Percentiles rank a stretch among this genome's conserved stretches.
These are phyloP conservation scores for Uropetala carovei DNA, from an alignment of 2,888 invertebrate genomes.

Conservation along the genomic window DNA sequence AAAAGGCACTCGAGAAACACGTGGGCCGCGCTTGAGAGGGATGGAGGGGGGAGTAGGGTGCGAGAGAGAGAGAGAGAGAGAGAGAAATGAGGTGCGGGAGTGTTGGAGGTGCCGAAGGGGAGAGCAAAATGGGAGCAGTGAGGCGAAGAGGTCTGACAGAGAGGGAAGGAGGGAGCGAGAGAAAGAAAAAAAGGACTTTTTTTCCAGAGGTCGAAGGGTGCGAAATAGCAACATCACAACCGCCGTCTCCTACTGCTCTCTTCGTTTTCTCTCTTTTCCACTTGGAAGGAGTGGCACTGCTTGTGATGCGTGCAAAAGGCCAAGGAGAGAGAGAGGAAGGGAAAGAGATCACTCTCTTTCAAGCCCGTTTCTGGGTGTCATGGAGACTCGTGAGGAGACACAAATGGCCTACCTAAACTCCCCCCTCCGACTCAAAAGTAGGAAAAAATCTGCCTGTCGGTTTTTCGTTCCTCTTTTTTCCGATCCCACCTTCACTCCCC, in stretches of 20 bases:
- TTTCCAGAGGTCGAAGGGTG: not conserved
- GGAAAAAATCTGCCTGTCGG: not conserved
- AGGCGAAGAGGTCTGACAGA: not conserved
- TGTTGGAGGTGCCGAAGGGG: not conserved
- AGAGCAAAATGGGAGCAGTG: too few species aligned
- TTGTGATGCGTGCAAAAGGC: not conserved
- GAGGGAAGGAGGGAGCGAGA: not conserved
- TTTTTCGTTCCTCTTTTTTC: not conserved
- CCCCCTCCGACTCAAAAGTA: not conserved
- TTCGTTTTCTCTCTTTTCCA: not conserved
- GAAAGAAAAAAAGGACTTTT: too few species aligned
- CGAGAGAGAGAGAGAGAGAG: not conserved
- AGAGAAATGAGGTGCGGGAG: constrained; percentile 16
- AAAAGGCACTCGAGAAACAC: constrained; percentile 9
- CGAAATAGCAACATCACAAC: constrained; percentile 7
- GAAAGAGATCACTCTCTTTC: not conserved
- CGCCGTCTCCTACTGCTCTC: not conserved
- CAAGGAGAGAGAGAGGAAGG: not conserved
- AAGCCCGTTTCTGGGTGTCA: not conserved
- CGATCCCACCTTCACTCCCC: too few species aligned
- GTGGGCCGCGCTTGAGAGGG: not conserved
- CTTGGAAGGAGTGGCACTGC: not conserved
- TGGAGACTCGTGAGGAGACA: not conserved
- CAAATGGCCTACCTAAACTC: not conserved
- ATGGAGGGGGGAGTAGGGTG: not conserved